Conservation (phyloP, 2,888 invertebrate genomes). For the Vesta saturnalis region DNA sequence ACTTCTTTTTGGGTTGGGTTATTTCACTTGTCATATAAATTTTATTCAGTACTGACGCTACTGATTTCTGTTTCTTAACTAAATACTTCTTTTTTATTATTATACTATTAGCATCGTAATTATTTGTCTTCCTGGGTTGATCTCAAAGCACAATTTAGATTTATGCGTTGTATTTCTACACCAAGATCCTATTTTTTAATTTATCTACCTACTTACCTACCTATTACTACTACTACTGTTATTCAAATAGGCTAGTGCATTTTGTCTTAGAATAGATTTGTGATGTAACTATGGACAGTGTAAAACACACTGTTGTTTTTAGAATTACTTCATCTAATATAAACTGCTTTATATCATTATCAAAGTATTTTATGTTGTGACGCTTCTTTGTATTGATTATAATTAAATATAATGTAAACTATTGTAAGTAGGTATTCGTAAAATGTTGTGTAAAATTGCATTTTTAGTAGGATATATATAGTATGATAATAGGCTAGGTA, state of each 20-base stretch:
- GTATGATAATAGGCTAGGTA: conserved; percentile 39
- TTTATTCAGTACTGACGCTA: conserved; percentile 35
- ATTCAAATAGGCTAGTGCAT: conserved; percentile 40
- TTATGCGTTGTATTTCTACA: conserved; percentile 14
- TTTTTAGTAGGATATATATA: conserved; percentile 44
- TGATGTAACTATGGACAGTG: conserved; percentile 44
- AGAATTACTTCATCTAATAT: conserved; percentile 33
- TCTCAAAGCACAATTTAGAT: conserved; percentile 58
- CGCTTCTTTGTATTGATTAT: conserved; percentile 43
- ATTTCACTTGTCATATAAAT: conserved; percentile 40
- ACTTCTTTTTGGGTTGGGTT: conserved; percentile 61
- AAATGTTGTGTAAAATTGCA: conserved; percentile 44
- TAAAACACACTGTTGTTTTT: conserved; percentile 23
- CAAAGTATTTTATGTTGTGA: conserved; percentile 40
- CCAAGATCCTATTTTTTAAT: conserved; percentile 15
- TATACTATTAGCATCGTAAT: conserved; percentile 29
- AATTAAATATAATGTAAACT: conserved; percentile 41
- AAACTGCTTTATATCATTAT: conserved; percentile 36
- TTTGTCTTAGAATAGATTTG: conserved; percentile 43
- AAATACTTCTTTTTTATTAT: conserved; percentile 26
- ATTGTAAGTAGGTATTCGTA: conserved; percentile 41
- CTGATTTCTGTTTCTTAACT: conserved; percentile 36
- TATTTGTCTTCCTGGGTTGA: conserved; percentile 61
- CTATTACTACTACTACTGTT: conserved; percentile 28
- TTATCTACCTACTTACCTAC: conserved; percentile 22